These are phyloP conservation scores for Acanthopagrus latus DNA, from an alignment of 2,797 vertebrate genomes.

Conservation along the genomic window DNA sequence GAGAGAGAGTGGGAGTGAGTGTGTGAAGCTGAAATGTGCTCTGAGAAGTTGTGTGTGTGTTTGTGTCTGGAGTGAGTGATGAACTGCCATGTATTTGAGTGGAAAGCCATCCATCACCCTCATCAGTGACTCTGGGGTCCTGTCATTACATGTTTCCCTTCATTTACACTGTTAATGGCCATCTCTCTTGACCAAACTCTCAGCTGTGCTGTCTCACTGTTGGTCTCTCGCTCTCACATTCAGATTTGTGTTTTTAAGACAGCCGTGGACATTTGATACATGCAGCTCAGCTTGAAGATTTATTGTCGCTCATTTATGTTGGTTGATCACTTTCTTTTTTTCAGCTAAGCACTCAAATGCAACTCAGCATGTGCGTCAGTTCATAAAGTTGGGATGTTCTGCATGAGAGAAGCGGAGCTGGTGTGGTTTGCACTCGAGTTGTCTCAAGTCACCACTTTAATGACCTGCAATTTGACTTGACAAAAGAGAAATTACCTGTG, in stretches of 20 bases:
- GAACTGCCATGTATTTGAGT: conserved; percentile 69
- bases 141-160: conserved; percentile 77
- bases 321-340: background rate
- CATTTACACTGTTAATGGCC: conserved; percentile 78
- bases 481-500: too few species aligned
- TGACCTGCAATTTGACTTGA: too few species aligned
- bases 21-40: conserved; percentile 26
- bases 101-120: conserved; percentile 77
- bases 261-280: background rate
- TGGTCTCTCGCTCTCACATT: conserved; percentile 11
- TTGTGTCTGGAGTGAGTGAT: conserved; percentile 72
- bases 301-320: background rate
- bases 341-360: background rate
- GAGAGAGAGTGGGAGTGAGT: conserved; percentile 29
- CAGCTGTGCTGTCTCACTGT: conserved; percentile 31
- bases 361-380: background rate
- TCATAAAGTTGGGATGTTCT: background rate
- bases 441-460: too few species aligned
- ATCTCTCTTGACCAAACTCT: conserved; percentile 56
- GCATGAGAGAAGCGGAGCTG: too few species aligned
- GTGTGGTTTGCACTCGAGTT: too few species aligned
- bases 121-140: conserved; percentile 73
- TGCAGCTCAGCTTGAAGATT: background rate
- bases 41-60: conserved; percentile 16
- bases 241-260: conserved; percentile 1